Base-by-base conservation (phyloP, 2,888 invertebrate species). In the Choreutis nemorana region DNA sequence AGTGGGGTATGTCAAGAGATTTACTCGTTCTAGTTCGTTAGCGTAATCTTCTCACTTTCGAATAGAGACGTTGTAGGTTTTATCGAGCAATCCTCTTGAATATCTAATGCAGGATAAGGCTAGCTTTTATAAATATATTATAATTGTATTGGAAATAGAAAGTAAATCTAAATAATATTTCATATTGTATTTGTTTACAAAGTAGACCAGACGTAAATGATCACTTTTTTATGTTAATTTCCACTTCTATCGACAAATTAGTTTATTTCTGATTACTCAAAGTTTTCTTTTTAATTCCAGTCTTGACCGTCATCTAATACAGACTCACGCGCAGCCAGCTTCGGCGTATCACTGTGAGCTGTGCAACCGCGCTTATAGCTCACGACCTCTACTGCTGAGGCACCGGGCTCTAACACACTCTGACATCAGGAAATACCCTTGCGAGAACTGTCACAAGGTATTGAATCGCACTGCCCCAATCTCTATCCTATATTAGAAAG, bases 381-480 rank as follows among this genome's bases (percentile, higher is more conserved):
- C 90, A 81, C 85, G 91, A 26, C 88, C 90, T 0, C 82, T 91
- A 38, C 79, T 94, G 30, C 84, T 91, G 36, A 85, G 91, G 28
- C 96, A 96, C 66, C 87, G 91, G 32, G 89, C 91, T 2, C 77
- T 90, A 26, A 84, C 85, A 22, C 92, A 93, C 66, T 90, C 91
- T 14, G 89, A 90, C 58, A 84, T 88, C 35, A 84, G 91, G 45
- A 90, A 91, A 57, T 96, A 94, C 68, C 89, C 91, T 40, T 97
- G 97, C 75, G 96, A 97, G 63, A 94, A 95, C 62, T 94, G 93
- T 59, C 84, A 89, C 41, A 91, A 90, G 86, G 90, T 90, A 72
- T 75, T 80, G 13, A 22, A 28, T 21, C 11, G 9, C 21, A 11
- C 18, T 24, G 13, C 11, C 6, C 14, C 22, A 6, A 21, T 9